These are phyloP conservation scores for Nettapus auritus DNA, from an alignment of 2,113 vertebrate species.

Conservation along the genomic window DNA sequence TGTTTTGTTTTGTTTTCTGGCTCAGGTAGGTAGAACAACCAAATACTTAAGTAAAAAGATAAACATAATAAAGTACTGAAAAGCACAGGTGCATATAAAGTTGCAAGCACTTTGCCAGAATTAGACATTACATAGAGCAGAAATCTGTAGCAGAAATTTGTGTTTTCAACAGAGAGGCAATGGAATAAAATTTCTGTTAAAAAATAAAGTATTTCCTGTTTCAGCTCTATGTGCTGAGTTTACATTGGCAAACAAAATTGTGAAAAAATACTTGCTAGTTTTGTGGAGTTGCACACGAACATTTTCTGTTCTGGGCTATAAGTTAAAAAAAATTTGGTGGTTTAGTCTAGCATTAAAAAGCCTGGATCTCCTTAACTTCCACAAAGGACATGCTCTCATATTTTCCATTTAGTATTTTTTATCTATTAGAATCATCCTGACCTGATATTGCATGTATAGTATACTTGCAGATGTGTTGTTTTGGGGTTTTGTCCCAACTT, in stretches of 20 bases:
- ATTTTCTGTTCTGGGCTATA: not conserved
- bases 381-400: not conserved
- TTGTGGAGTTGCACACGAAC: not conserved
- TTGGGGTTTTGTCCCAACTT: not conserved
- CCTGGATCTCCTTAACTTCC: not conserved
- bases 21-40: not conserved
- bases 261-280: not conserved
- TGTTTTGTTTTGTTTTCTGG: not conserved
- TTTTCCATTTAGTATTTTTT: not conserved
- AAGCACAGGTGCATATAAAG: not conserved
- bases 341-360: not conserved
- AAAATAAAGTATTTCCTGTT: not conserved
- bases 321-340: not conserved
- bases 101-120: not conserved
- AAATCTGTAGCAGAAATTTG: not conserved
- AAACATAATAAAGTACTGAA: conserved; percentile 3
- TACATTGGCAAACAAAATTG: not conserved
- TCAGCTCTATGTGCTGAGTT: not conserved
- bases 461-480: not conserved
- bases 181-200: not conserved
- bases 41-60: not conserved
- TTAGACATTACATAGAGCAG: not conserved
- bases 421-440: not conserved
- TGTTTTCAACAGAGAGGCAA: conserved; percentile 4
- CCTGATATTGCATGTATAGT: not conserved